These are phyloP conservation scores for Centropus bengalensis DNA, from an alignment of 2,113 vertebrate genomes.

Conservation along the genomic window DNA sequence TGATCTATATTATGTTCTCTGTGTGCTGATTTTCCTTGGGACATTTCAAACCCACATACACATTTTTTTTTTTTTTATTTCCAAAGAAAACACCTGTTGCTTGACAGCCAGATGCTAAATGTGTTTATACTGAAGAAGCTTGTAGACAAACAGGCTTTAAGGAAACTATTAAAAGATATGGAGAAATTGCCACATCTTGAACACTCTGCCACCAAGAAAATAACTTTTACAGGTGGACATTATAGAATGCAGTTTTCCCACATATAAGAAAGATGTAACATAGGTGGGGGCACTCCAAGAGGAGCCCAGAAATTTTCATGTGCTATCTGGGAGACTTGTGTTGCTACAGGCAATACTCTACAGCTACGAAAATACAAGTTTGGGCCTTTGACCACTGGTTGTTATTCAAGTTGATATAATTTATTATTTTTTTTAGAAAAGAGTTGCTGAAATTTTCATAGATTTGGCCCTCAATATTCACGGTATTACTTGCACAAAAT, in stretches of 20 bases:
- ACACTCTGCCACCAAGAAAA: not conserved
- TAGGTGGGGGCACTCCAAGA: not conserved
- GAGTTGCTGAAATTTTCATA: not conserved
- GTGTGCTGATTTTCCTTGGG: constrained; percentile 6
- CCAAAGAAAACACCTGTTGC: constrained; percentile 34
- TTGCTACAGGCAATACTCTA: not conserved
- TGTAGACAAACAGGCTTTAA: constrained; percentile 26
- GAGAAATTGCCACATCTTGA: not conserved
- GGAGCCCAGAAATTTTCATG: not conserved
- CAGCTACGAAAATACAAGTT: not conserved
- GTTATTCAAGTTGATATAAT: not conserved
- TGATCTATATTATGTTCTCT: constrained; percentile 21
- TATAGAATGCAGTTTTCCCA: not conserved
- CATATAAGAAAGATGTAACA: not conserved
- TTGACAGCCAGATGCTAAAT: constrained; percentile 35
- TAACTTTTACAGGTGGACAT: not conserved
- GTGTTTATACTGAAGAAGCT: constrained; percentile 24
- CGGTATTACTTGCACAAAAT: not conserved
- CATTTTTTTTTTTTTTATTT: not conserved
- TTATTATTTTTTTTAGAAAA: not conserved
- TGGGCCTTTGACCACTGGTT: not conserved
- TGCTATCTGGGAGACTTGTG: not conserved
- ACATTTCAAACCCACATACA: constrained; percentile 9
- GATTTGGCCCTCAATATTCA: not conserved
- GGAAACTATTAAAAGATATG: not conserved